Evolutionary conservation across 2,113 vertebrate genomes (phyloP).

Genomic region (Coptodon rendalli): DNA sequence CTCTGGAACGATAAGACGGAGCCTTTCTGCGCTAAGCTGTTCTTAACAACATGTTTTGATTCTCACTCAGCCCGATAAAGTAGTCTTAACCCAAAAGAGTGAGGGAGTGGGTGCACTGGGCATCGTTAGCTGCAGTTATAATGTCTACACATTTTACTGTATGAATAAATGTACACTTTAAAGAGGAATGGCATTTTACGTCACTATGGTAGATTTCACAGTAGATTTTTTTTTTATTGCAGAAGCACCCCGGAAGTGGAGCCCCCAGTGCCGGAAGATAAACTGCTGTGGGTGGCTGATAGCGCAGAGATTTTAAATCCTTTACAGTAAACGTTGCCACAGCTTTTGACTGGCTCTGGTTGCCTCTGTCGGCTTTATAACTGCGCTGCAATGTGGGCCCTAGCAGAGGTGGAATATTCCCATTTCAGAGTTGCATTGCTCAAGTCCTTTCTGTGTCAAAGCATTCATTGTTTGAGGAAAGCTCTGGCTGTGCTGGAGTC

Average conservation of each 20-base stretch:
- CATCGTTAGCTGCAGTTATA: neutral
- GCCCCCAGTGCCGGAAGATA: neutral
- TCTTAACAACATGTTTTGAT: constrained; percentile 28
- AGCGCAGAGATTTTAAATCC: constrained; percentile 20
- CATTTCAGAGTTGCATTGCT: constrained; percentile 15
- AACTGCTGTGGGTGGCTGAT: constrained; percentile 25
- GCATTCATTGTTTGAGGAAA: constrained; percentile 31
- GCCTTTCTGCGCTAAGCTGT: neutral
- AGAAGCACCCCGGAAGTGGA: neutral
- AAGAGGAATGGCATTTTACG: neutral
- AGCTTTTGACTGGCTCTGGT: neutral
- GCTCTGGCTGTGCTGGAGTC: constrained; percentile 1
- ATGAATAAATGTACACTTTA: neutral
- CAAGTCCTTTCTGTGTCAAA: constrained; percentile 31
- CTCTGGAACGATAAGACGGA: neutral
- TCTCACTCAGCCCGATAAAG: neutral
- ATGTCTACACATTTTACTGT: neutral
- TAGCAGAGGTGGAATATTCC: constrained; percentile 25
- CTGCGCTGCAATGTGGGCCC: constrained; percentile 18
- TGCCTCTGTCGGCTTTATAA: constrained; percentile 12
- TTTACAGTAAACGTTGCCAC: neutral
- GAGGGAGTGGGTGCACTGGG: neutral
- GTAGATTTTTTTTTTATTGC: neutral
- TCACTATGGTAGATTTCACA: neutral
- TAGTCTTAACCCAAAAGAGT: neutral